phyloP scores from a whole-genome alignment of 2,888 invertebrate genomes.

The Strigamia crassipes region DNA sequence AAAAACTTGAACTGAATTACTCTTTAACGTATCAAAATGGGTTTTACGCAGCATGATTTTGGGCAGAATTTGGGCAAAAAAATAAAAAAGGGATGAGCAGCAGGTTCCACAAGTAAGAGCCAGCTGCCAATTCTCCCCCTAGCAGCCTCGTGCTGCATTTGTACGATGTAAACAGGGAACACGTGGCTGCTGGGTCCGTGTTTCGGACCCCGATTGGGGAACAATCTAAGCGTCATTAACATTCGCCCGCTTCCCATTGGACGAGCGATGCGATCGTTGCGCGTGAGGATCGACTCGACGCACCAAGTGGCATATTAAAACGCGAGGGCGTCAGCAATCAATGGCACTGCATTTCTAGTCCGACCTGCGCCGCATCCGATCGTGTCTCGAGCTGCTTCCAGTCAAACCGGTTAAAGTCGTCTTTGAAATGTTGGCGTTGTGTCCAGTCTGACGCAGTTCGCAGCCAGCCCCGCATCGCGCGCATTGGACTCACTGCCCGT shows the following conservation, averaged over 20 bases:
- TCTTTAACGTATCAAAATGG: too few species aligned
- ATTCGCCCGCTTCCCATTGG: conserved; percentile 1
- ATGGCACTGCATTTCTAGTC: conserved; percentile 2
- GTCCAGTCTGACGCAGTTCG: not conserved
- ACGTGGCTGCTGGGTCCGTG: not conserved
- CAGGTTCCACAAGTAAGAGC: not conserved
- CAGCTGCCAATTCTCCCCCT: not conserved
- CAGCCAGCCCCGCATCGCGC: not conserved
- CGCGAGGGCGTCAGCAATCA: not conserved
- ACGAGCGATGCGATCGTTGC: not conserved
- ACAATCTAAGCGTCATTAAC: conserved; percentile 10
- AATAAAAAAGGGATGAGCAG: not conserved
- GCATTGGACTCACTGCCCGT: not conserved
- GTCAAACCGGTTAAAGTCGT: not conserved
- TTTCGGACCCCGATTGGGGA: not conserved
- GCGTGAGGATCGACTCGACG: not conserved
- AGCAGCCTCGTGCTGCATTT: not conserved
- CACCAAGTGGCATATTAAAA: not conserved
- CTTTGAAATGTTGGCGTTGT: not conserved
- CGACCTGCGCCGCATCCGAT: not conserved
- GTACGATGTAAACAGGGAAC: not conserved
- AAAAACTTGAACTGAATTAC: too few species aligned
- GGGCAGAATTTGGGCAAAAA: too few species aligned
- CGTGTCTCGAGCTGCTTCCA: not conserved
- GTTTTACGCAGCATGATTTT: too few species aligned